Conservation (phyloP, 2,113 vertebrate species). For the Zeus faber region DNA sequence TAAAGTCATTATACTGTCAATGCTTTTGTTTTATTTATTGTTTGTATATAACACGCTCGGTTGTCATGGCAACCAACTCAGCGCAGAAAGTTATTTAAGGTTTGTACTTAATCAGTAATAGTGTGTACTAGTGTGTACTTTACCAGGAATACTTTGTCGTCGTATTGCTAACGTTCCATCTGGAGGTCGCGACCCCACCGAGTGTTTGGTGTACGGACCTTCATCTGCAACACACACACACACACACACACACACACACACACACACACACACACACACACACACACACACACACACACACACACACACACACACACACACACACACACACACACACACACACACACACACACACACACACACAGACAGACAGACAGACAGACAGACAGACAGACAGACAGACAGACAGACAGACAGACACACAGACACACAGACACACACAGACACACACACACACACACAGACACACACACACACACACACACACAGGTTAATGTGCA, state of each 20-base stretch:
- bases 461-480: neutral
- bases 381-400: neutral
- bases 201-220: constrained; percentile 95
- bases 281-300: constrained; percentile 9
- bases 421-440: constrained; percentile 3
- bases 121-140: constrained; percentile 28
- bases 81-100: too few species aligned
- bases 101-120: too few species aligned
- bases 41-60: too few species aligned
- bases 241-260: neutral
- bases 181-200: constrained; percentile 86
- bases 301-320: neutral
- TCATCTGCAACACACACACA: constrained; percentile 86
- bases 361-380: constrained; percentile 16
- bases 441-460: constrained; percentile 8
- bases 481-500: neutral
- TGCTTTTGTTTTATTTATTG: too few species aligned
- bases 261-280: constrained; percentile 8
- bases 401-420: neutral
- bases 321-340: neutral
- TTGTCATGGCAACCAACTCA: too few species aligned
- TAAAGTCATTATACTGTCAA: too few species aligned
- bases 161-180: constrained; percentile 95
- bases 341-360: neutral
- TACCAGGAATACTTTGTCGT: constrained; percentile 98